Evolutionary conservation across 1,140 invertebrate species (phyloP), one percentile per base, ranked within the genome.

Genomic region (Drosophila triauraria): DNA sequence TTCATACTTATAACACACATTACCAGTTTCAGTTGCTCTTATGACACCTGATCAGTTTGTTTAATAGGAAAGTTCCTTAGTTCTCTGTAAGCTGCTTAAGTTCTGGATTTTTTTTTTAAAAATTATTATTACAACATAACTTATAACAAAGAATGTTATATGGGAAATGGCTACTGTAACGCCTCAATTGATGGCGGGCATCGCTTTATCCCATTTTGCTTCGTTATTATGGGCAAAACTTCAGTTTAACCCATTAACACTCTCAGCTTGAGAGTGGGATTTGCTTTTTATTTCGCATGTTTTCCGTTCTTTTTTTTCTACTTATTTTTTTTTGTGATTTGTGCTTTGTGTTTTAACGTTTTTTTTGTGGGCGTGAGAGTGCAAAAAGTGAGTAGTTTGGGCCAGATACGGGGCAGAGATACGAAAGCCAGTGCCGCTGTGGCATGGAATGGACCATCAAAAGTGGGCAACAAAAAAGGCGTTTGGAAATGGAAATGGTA

Each of bases 351-450:
- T 56, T 43, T 40, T 38, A 20, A 23, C 20, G 69, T 59, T 25
- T 65, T 58, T 20, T 69, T 69, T 74, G 77, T 59, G 75, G 67
- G 80, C 75, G 67, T 67, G 77, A 79, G 71, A 80, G 77, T 77
- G 76, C 80, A 79, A 71, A 80, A 80, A 57, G 48, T 42, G 42
- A 62, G 35, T 53, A 75, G 57, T 75, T 67, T 44, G 50, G 40
- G 40, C 15, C 46, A 63, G 64, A 69, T 51, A 70, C 47, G 20
- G 20, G 20, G 20, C 20, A 70, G 48, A 68, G 48, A 68, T 35
- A 44, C 35, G n/a, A 69, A 48, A 69, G 54, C 51, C 64, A 6
- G 5, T 30, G 54, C 64, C 53, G 51, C 32, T 54, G 32, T 38
- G 32, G 51, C 4, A 38, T 54, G 32, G 51, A 54, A 60, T 72